phyloP scores from a whole-genome alignment of 2,888 invertebrate species.

The Ditula angustiorana region DNA sequence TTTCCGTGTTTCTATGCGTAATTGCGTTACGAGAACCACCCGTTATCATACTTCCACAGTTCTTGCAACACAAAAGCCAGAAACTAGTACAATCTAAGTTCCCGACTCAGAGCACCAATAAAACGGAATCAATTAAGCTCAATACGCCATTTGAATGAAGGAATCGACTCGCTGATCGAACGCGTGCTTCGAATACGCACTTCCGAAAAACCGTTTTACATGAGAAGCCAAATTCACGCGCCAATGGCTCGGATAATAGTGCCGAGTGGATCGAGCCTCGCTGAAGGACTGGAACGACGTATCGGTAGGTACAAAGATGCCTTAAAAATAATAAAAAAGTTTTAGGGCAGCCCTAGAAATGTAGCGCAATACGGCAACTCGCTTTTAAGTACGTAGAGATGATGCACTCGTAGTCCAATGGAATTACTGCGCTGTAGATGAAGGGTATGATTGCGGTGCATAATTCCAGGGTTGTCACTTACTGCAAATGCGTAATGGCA shows the following conservation, averaged over 20 bases:
- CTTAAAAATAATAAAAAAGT: no score
- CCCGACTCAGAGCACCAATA: conserved; percentile 14
- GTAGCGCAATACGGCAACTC: no score
- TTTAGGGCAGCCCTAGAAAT: no score
- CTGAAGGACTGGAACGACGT: background rate
- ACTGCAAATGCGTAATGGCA: no score
- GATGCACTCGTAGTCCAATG: no score
- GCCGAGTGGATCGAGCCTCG: conserved; percentile 56
- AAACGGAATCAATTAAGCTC: conserved; percentile 33
- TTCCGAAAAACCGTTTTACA: conserved; percentile 67
- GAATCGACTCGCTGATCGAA: conserved; percentile 72
- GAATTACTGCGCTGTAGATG: no score
- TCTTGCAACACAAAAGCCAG: background rate
- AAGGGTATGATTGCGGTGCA: no score
- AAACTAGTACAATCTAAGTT: background rate
- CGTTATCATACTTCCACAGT: background rate
- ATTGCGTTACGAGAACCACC: background rate
- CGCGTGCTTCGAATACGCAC: conserved; percentile 76
- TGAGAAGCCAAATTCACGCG: conserved; percentile 75
- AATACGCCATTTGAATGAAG: conserved; percentile 66
- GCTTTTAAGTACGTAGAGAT: no score
- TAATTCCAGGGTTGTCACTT: no score
- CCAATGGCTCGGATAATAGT: conserved; percentile 80
- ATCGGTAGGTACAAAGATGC: background rate
- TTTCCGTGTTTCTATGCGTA: no score